These are phyloP conservation scores for Champsocephalus gunnari DNA, from an alignment of 2,797 vertebrate genomes.

Conservation along the genomic window DNA sequence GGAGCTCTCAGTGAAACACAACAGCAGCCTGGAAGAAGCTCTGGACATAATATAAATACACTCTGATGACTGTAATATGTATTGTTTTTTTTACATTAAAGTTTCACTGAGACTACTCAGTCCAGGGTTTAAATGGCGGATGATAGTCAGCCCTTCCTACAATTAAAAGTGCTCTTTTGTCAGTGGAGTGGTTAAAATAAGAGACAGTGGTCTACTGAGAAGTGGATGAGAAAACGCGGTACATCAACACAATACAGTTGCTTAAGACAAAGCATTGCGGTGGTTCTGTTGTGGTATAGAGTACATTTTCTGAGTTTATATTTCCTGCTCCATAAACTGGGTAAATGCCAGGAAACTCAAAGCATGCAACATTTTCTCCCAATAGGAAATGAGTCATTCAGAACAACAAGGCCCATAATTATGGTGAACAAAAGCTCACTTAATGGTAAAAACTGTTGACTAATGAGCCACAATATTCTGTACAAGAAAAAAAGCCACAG, in stretches of 20 bases:
- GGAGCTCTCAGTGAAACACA: slow-evolving; percentile 20
- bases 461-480: not conserved
- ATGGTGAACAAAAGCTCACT: not conserved
- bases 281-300: slow-evolving; percentile 41
- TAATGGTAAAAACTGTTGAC: not conserved
- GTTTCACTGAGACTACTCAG: slow-evolving; percentile 3
- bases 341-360: slow-evolving; percentile 12
- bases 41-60: slow-evolving; percentile 12
- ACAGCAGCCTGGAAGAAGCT: slow-evolving; percentile 27
- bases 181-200: slow-evolving; percentile 6
- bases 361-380: slow-evolving; percentile 9
- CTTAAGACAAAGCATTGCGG: slow-evolving; percentile 13
- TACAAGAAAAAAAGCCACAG: too few relatives aligned
- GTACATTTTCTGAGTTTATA: slow-evolving; percentile 10
- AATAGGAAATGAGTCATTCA: slow-evolving; percentile 21
- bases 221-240: slow-evolving; percentile 22
- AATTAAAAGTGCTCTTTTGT: slow-evolving; percentile 1
- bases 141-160: not conserved
- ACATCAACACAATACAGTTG: not conserved
- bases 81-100: slow-evolving; percentile 11
- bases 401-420: not conserved
- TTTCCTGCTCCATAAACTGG: slow-evolving; percentile 6
- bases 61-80: not conserved
- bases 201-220: not conserved
- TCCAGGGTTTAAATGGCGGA: slow-evolving; percentile 9